Conservation (phyloP, 2,888 invertebrate genomes). For the Baronia brevicornis region DNA sequence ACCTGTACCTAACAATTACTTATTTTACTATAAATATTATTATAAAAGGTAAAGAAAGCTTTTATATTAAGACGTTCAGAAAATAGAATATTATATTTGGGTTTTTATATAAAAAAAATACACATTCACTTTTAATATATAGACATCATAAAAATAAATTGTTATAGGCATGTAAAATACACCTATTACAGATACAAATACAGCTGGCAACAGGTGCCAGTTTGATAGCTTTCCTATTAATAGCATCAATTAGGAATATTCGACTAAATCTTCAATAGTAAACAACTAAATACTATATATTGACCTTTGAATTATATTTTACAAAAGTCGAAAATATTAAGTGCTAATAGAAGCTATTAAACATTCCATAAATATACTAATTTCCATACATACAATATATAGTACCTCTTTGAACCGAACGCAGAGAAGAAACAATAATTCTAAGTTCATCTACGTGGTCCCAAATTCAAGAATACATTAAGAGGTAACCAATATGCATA, state of each 20-base stretch:
- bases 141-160: conserved; percentile 10
- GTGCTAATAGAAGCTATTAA: no score
- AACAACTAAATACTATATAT: not conserved
- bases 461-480: no score
- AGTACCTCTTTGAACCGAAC: no score
- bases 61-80: conserved; percentile 10
- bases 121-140: conserved; percentile 7
- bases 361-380: no score
- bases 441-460: no score
- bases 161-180: conserved; percentile 8
- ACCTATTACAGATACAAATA: not conserved
- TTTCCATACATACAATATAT: no score
- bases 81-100: conserved; percentile 6
- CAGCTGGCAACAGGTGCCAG: no score
- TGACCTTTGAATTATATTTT: no score
- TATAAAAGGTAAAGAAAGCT: conserved; percentile 10
- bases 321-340: no score
- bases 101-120: conserved; percentile 4
- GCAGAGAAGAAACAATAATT: no score
- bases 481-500: no score
- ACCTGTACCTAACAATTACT: not conserved
- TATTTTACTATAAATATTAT: not conserved
- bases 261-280: not conserved
- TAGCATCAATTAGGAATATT: conserved; percentile 1
- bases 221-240: no score